A percentile compares a stretch with the other conserved stretches of the same genome.
Conservation (phyloP, 2,888 invertebrate species). For the Norana najaformis region DNA sequence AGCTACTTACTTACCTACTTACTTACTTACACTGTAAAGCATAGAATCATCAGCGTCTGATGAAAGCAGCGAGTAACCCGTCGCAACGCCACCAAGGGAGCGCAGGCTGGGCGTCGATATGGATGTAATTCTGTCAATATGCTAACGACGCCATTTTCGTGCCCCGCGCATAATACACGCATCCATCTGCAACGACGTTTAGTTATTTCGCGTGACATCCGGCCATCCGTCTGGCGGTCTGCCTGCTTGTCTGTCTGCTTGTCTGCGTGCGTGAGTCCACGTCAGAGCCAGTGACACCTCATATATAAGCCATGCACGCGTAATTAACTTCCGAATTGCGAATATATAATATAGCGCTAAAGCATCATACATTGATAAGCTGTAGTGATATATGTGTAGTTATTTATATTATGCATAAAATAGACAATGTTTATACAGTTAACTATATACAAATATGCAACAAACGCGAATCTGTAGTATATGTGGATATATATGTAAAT, state of each 20-base stretch:
- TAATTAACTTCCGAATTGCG: not conserved
- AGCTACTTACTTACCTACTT: too few relatives aligned
- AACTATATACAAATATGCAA: too few relatives aligned
- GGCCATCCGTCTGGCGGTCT: not conserved
- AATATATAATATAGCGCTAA: constrained; percentile 13
- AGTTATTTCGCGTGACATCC: constrained; percentile 5
- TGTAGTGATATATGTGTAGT: not conserved
- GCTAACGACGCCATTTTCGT: not conserved
- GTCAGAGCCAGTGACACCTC: not conserved
- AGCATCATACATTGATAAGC: not conserved
- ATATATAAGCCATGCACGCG: not conserved
- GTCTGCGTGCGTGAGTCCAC: not conserved
- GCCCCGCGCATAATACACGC: not conserved
- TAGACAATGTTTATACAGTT: too few relatives aligned
- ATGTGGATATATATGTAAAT: not conserved
- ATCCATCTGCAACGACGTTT: not conserved
- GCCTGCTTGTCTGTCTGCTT: not conserved
- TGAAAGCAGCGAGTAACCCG: not conserved
- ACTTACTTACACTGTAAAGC: too few relatives aligned
- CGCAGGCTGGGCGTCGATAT: not conserved
- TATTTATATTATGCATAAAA: too few relatives aligned
- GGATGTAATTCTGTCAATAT: constrained; percentile 3
- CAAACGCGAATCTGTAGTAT: not conserved
- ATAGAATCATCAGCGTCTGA: not conserved
- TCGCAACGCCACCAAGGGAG: not conserved